Base-by-base conservation (phyloP, 2,797 vertebrate genomes). In the Poeciliopsis turneri region DNA sequence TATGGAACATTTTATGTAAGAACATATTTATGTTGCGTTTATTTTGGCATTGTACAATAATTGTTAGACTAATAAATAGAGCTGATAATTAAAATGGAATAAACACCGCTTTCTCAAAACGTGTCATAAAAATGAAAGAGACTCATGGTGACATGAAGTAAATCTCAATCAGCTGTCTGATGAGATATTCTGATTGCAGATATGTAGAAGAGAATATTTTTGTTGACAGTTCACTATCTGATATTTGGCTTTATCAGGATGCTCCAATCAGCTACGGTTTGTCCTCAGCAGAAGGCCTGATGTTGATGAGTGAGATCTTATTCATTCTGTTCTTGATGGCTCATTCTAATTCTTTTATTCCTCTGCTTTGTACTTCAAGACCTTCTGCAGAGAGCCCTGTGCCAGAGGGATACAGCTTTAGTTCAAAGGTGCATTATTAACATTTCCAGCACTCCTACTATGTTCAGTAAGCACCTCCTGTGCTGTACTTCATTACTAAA, bases 331-430 rank as follows among this genome's bases (percentile, higher is more conserved):
- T 82, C 82, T 80, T 69, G 0, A 41, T 39, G 51, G 78, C 53
- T 75, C 47, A 43, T 72, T 87, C 49, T 45, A 28, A 90, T 79
- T 43, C 74, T 49, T 72, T 30, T 80, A 79, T 86, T 73, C 61
- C 78, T 78, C 66, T 75, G 76, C 82, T 84, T 85, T 86, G 75
- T 83, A 85, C 73, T 78, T 76, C 68, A 71, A 39, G 75, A 88
- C 64, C 75, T 74, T 74, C 70, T 84, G 84, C 81, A 80, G 84
- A 80, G 78, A 49, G 73, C 49, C 2, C 68, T 81, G 75, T 75
- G 25, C 47, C 79, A 75, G 84, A 82, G 79, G 45, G 30, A 80
- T 76, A 77, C 75, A 59, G 57, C 45, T 59, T 61, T 68, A 76
- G 36, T 30, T 76, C 36, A 81, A 81, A 47, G 25, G 76, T 70